Conservation (phyloP, 2,888 invertebrate species). For the Plagiodera versicolora region DNA sequence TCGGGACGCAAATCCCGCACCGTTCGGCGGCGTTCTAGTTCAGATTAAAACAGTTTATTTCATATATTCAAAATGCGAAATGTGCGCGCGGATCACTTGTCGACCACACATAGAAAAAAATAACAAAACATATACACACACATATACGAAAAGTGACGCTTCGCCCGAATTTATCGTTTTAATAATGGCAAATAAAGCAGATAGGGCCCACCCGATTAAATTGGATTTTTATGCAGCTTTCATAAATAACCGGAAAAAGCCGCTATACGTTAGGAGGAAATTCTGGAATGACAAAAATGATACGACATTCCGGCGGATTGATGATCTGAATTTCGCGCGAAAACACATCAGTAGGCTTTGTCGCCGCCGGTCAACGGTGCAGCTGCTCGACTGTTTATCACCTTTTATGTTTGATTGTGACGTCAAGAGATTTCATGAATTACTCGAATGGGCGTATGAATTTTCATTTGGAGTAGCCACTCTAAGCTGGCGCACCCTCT, state of each 20-base stretch:
- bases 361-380: background rate
- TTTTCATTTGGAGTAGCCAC: background rate
- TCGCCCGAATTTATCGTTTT: slow-evolving; percentile 56
- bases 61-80: slow-evolving; percentile 56
- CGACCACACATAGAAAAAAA: slow-evolving; percentile 47
- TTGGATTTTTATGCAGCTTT: slow-evolving; percentile 54
- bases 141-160: slow-evolving; percentile 53
- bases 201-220: slow-evolving; percentile 46
- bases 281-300: slow-evolving; percentile 41
- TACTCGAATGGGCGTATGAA: background rate
- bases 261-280: slow-evolving; percentile 42
- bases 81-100: slow-evolving; percentile 56
- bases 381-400: slow-evolving; percentile 6
- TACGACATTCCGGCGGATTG: slow-evolving; percentile 28
- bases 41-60: slow-evolving; percentile 59
- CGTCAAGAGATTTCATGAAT: slow-evolving; percentile 19
- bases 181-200: slow-evolving; percentile 58
- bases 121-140: slow-evolving; percentile 48
- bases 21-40: slow-evolving; percentile 55
- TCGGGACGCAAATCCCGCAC: slow-evolving; percentile 42
- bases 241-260: slow-evolving; percentile 46
- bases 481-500: too few species aligned
- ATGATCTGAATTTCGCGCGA: slow-evolving; percentile 39
- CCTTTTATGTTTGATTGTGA: slow-evolving; percentile 20
- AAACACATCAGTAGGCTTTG: slow-evolving; percentile 26